These are phyloP conservation scores for Steinernema carpocapsae DNA, from an alignment of 2,888 invertebrate genomes.

Conservation along the genomic window DNA sequence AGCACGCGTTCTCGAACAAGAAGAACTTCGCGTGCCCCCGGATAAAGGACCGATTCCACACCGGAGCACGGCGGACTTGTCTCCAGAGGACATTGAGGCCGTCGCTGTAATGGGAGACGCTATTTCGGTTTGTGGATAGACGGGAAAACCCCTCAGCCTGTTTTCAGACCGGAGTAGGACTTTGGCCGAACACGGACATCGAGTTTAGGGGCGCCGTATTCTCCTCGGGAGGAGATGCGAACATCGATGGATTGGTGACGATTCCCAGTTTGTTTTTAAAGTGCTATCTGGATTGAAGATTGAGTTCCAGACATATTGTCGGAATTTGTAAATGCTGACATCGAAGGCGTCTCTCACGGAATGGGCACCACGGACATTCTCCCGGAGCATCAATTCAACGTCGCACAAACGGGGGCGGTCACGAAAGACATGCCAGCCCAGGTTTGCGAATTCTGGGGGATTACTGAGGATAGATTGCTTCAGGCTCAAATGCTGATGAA, in stretches of 20 bases:
- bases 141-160: background rate
- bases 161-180: slow-evolving; percentile 62
- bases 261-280: slow-evolving; percentile 56
- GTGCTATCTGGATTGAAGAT: too few species aligned
- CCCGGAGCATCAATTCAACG: slow-evolving; percentile 64
- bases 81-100: slow-evolving; percentile 50
- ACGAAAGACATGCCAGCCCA: slow-evolving; percentile 60
- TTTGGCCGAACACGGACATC: slow-evolving; percentile 60
- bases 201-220: slow-evolving; percentile 65
- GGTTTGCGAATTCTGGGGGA: slow-evolving; percentile 39
- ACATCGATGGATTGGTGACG: slow-evolving; percentile 65
- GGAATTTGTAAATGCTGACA: slow-evolving; percentile 54
- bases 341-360: slow-evolving; percentile 65
- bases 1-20: slow-evolving; percentile 44
- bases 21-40: slow-evolving; percentile 45
- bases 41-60: slow-evolving; percentile 43
- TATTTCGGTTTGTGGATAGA: slow-evolving; percentile 2
- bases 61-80: slow-evolving; percentile 44
- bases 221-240: slow-evolving; percentile 67
- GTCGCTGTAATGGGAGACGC: slow-evolving; percentile 55
- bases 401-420: slow-evolving; percentile 59
- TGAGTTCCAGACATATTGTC: slow-evolving; percentile 58
- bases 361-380: slow-evolving; percentile 59
- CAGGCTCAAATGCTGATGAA: slow-evolving; percentile 57
- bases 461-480: background rate